A percentile compares a stretch with the other conserved stretches of the same genome.
phyloP scores from a whole-genome alignment of 2,797 vertebrate species.

The Microhierax caerulescens region DNA sequence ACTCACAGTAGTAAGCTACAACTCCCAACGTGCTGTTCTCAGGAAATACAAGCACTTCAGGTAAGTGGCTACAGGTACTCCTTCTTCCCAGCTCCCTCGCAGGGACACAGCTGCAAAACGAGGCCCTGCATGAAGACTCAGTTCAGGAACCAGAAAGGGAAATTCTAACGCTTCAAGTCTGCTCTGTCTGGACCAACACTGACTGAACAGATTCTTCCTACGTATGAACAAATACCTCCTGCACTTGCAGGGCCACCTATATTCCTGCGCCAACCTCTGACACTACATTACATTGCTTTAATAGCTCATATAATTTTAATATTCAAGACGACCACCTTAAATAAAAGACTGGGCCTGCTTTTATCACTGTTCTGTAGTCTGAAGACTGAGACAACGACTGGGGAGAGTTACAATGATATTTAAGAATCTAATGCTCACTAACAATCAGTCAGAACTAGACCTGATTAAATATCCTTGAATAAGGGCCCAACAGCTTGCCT shows the following conservation, averaged over 20 bases:
- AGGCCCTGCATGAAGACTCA: neutral
- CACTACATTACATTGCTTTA: neutral
- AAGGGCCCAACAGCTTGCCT: neutral
- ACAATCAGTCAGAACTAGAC: constrained; percentile 7
- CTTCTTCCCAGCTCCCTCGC: neutral
- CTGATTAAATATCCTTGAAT: neutral
- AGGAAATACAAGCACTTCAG: neutral
- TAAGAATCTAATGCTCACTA: neutral
- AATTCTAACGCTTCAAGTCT: neutral
- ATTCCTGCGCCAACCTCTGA: neutral
- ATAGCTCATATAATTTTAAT: neutral
- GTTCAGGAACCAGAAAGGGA: neutral
- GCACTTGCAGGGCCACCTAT: neutral
- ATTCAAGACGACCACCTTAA: neutral
- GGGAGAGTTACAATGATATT: neutral
- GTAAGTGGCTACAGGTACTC: neutral
- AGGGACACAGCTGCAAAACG: neutral
- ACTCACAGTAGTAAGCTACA: neutral
- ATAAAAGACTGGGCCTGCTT: neutral
- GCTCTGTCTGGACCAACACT: neutral
- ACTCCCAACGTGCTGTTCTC: neutral
- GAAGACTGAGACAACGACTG: neutral
- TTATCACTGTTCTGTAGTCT: neutral
- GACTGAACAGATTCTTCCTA: neutral
- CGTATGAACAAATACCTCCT: neutral